These are phyloP conservation scores for Lethocerus indicus DNA, from an alignment of 1,140 invertebrate species.

Conservation along the genomic window DNA sequence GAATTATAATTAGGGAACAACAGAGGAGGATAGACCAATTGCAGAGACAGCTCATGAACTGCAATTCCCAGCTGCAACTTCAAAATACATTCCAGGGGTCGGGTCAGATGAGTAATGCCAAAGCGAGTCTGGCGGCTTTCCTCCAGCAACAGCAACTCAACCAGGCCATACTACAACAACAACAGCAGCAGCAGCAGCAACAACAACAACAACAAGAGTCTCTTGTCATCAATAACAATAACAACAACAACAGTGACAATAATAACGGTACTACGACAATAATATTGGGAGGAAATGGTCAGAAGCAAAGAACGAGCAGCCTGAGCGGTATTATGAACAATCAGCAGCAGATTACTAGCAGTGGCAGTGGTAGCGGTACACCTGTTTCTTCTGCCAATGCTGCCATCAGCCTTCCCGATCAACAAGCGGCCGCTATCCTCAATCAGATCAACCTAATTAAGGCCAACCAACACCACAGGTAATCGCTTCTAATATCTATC, in stretches of 20 bases:
- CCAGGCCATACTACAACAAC: conserved; percentile 26
- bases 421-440: no score
- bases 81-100: conserved; percentile 23
- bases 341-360: no score
- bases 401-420: no score
- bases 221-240: conserved; percentile 17
- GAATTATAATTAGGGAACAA: conserved; percentile 68
- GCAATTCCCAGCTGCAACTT: conserved; percentile 53
- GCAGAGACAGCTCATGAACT: conserved; percentile 59
- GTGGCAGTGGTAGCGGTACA: no score
- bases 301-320: no score
- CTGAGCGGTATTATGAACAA: no score
- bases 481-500: no score
- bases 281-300: no score
- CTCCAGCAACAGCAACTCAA: conserved; percentile 31
- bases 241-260: conserved; percentile 16
- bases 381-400: no score
- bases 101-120: conserved; percentile 26
- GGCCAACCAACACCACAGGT: no score
- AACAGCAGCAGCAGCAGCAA: conserved; percentile 28
- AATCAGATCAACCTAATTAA: no score
- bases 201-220: conserved; percentile 15
- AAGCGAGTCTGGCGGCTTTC: conserved; percentile 33
- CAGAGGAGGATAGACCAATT: conserved; percentile 75
- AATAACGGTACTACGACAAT: no score